Conservation (phyloP, 2,113 vertebrate species). For the Bombycilla garrulus region DNA sequence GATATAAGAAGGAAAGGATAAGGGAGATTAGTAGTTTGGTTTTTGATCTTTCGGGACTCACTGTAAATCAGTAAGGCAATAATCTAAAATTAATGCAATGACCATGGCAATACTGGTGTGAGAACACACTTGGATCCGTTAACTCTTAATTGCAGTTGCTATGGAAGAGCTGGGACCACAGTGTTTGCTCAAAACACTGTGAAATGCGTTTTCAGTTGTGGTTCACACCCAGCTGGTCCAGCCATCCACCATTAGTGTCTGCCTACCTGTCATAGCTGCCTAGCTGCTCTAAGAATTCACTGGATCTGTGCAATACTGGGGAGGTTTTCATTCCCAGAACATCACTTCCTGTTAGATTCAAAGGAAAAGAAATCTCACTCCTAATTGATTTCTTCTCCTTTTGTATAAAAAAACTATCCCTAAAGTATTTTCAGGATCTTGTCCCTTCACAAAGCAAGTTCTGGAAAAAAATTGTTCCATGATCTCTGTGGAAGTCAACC, state of each 20-base stretch:
- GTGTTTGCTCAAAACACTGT: background rate
- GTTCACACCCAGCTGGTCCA: background rate
- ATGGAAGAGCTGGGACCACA: background rate
- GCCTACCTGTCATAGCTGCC: background rate
- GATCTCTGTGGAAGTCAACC: background rate
- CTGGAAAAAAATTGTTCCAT: background rate
- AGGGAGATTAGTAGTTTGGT: background rate
- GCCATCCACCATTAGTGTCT: background rate
- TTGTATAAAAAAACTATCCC: background rate
- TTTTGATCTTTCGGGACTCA: constrained; percentile 19
- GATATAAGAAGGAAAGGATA: background rate
- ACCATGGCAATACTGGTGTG: background rate
- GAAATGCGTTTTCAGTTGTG: background rate
- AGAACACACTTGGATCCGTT: background rate
- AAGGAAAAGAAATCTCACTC: background rate
- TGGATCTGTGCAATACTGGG: background rate
- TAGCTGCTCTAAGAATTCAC: background rate
- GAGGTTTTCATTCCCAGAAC: background rate
- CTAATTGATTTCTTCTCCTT: background rate
- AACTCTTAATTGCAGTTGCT: background rate
- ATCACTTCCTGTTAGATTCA: background rate
- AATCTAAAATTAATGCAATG: background rate
- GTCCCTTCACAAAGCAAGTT: background rate
- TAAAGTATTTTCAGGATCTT: background rate
- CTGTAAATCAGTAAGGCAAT: constrained; percentile 17